Percentiles rank a stretch among this genome's conserved stretches.
phyloP scores from a whole-genome alignment of 2,113 vertebrate genomes.

The Poicephalus meyeri region DNA sequence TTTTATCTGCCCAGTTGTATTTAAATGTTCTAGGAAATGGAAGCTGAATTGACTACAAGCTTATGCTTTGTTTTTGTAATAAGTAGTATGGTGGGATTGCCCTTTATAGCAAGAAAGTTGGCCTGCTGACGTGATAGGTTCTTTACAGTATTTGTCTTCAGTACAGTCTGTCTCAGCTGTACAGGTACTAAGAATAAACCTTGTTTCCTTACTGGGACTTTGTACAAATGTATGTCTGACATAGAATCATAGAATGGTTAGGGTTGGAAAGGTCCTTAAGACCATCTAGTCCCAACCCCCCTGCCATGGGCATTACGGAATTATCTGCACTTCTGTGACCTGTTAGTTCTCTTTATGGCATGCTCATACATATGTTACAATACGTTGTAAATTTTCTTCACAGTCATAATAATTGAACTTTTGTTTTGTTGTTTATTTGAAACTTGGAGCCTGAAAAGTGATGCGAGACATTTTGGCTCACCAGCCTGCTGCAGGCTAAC shows the following conservation, averaged over 20 bases:
- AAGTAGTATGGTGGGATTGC: background rate
- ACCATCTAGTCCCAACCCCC: background rate
- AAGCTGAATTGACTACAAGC: background rate
- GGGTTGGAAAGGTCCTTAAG: background rate
- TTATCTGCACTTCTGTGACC: background rate
- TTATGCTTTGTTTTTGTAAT: background rate
- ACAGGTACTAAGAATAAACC: background rate
- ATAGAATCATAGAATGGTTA: background rate
- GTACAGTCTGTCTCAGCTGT: background rate
- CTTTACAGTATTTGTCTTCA: background rate
- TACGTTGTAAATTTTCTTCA: background rate
- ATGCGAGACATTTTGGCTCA: background rate
- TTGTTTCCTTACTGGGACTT: background rate
- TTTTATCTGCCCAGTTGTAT: background rate
- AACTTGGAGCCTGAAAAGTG: background rate
- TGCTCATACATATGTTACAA: background rate
- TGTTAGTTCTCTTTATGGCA: background rate
- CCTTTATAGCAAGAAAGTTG: background rate
- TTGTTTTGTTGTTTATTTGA: background rate
- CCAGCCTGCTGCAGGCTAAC: background rate
- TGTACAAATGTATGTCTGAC: background rate
- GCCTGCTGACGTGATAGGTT: background rate
- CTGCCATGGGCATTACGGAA: background rate
- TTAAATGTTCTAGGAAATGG: background rate
- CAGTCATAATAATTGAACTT: background rate